A percentile compares a stretch with the other conserved stretches of the same genome.
Conservation (phyloP, 2,113 vertebrate species). For the Erinaceus europaeus region DNA sequence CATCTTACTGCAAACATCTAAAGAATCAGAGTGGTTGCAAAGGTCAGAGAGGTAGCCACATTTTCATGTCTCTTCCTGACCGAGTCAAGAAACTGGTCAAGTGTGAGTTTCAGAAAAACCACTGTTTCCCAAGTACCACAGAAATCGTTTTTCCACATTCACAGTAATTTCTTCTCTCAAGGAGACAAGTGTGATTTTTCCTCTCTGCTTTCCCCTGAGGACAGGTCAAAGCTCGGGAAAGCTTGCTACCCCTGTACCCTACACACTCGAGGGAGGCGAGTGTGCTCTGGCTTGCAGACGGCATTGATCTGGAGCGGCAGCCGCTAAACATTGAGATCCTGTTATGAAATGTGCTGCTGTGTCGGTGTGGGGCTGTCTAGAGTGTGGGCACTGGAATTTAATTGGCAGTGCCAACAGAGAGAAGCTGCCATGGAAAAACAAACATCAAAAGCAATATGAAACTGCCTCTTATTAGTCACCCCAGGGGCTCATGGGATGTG, state of each 20-base stretch:
- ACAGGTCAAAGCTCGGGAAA: not conserved
- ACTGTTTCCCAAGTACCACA: not conserved
- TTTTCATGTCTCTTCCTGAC: not conserved
- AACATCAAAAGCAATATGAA: not conserved
- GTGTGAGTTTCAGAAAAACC: not conserved
- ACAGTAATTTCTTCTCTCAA: not conserved
- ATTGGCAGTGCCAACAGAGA: not conserved
- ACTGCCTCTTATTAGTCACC: not conserved
- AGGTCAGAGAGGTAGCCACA: not conserved
- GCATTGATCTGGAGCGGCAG: not conserved
- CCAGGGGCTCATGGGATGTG: not conserved
- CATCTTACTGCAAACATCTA: not conserved
- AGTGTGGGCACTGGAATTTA: slow-evolving; percentile 12
- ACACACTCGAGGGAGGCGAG: not conserved
- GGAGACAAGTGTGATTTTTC: not conserved
- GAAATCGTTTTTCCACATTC: not conserved
- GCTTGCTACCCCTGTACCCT: not conserved
- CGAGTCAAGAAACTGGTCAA: not conserved
- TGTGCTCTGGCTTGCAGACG: not conserved
- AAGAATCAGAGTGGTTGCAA: not conserved
- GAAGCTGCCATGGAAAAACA: slow-evolving; percentile 1
- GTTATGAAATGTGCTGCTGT: no score
- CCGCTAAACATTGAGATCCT: not conserved
- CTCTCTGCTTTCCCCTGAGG: not conserved
- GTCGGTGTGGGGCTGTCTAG: no score